These are phyloP conservation scores for Athene noctua DNA, from an alignment of 2,113 vertebrate genomes.

Conservation along the genomic window DNA sequence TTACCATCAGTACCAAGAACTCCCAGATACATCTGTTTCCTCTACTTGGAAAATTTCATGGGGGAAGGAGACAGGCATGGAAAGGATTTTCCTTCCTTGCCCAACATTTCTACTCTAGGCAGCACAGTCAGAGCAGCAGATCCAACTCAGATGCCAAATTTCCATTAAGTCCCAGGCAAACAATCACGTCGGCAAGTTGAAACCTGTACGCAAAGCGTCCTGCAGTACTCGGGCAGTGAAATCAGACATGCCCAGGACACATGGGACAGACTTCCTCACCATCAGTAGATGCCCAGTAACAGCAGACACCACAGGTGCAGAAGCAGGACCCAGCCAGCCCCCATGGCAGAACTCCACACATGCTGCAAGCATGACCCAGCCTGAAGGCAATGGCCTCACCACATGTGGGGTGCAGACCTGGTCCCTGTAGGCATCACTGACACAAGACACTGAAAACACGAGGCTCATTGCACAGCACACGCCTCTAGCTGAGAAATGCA, in stretches of 20 bases:
- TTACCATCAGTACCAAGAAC: background rate
- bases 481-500: background rate
- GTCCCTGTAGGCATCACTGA: background rate
- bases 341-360: background rate
- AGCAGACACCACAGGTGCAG: background rate
- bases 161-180: background rate
- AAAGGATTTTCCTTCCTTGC: background rate
- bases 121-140: background rate
- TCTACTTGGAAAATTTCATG: background rate
- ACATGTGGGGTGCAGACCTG: accelerated
- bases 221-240: background rate
- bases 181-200: accelerated
- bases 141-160: background rate
- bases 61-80: background rate
- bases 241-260: background rate
- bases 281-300: accelerated
- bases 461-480: accelerated
- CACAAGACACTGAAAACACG: background rate
- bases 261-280: background rate
- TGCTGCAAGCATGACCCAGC: accelerated
- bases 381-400: background rate
- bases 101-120: background rate
- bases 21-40: background rate
- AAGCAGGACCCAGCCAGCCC: background rate
- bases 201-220: background rate